Conservation (phyloP, 2,888 invertebrate genomes). For the Ochropacha duplaris region DNA sequence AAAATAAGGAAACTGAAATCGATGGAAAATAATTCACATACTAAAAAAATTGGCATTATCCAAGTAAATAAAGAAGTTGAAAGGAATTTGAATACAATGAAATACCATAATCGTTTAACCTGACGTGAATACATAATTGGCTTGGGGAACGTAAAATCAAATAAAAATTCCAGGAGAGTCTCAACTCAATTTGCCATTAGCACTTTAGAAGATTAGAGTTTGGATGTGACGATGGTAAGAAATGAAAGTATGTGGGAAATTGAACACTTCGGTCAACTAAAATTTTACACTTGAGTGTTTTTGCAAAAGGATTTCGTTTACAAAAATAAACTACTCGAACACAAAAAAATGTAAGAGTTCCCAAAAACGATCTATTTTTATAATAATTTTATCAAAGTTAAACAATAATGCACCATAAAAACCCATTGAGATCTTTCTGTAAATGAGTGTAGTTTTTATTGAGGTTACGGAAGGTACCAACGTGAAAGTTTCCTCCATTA, state of each 20-base stretch:
- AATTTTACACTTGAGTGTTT: too few species aligned
- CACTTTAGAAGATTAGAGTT: conserved; percentile 15
- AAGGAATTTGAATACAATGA: conserved; percentile 11
- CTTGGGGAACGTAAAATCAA: conserved; percentile 18
- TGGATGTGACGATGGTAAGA: conserved; percentile 9
- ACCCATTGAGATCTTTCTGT: too few species aligned
- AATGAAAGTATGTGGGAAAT: not conserved
- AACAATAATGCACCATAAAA: too few species aligned
- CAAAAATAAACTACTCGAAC: too few species aligned
- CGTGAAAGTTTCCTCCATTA: not conserved
- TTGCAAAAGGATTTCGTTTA: too few species aligned
- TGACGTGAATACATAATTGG: conserved; percentile 21
- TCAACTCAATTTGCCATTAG: conserved; percentile 2
- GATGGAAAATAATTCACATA: not conserved
- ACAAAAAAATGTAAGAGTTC: too few species aligned
- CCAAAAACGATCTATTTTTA: too few species aligned
- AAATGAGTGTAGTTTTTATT: too few species aligned
- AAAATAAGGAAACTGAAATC: not conserved
- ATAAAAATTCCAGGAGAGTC: conserved; percentile 23
- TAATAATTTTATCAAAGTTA: too few species aligned
- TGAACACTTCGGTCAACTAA: too few species aligned
- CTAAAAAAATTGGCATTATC: not conserved
- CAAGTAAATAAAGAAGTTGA: not conserved
- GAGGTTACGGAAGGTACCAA: too few species aligned
- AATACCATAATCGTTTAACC: conserved; percentile 17